Evolutionary conservation across 23 tunicate genomes (phyloP), one percentile per base, ranked within the genome.

Genomic region (Diplosoma virens): DNA sequence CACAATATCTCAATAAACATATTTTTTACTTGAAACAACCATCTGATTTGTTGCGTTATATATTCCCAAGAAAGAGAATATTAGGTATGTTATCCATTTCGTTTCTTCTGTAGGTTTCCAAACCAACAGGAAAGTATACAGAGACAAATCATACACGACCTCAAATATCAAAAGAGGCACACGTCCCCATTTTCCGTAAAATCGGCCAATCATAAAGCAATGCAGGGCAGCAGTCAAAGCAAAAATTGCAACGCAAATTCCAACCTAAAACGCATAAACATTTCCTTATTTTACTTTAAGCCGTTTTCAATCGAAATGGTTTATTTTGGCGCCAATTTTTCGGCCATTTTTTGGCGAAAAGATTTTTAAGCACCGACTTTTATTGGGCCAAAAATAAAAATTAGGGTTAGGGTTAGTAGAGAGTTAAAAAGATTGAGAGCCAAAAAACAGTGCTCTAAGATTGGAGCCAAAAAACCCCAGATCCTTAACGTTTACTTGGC

Each of bases 21-120:
- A 41, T 14, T 9, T n/a, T 52, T 67, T 37, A 67, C 74, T 67
- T 67, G 74, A 9, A 35, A 14, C 52, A 2, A 67, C 23, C 52
- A 35, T 36, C 21, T 25, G 32, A 3, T 16, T 2, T 2, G 50
- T 67, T 2, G 74, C 20, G 23, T 35, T 67, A 26, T 9, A 47
- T 17, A 78, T 25, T 21, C 90, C 90, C 33, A 78, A 68, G 33
- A 37, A 14, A 7, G 28, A 32, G 70, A 82, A 85, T 4, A 85
- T 0, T 0, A 70, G 31, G 30, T 76, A 77, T 0, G 53, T 79
- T 17, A 78, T 2, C 73, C 77, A 85, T 1, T 78, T 31, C 0
- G 76, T 68, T 0, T 58, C 32, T 3, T 60, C 83, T 1, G 90
- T 77, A 22, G 90, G 90, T 5, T 22, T 37, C 90, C 90, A 85